These are phyloP conservation scores for Steinernema feltiae DNA, from an alignment of 1,140 invertebrate genomes.

Conservation along the genomic window DNA sequence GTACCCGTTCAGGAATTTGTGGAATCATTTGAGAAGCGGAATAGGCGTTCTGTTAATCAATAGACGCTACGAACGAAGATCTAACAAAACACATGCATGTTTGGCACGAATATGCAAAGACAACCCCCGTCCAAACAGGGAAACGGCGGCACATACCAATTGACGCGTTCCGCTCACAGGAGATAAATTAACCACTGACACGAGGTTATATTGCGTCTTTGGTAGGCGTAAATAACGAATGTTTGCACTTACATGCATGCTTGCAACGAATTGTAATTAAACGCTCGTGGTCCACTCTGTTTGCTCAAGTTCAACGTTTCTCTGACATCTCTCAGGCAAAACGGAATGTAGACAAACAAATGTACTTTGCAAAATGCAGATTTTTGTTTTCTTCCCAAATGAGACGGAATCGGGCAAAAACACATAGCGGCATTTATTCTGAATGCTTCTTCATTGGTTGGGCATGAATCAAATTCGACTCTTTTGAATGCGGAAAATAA, in stretches of 20 bases:
- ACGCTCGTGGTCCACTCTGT: too few species aligned
- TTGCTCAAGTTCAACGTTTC: too few species aligned
- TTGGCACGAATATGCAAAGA: neutral
- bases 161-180: neutral
- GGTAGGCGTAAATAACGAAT: neutral
- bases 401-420: too few species aligned
- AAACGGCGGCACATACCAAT: neutral
- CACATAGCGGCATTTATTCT: too few species aligned
- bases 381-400: too few species aligned
- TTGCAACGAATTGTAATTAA: neutral
- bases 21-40: neutral
- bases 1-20: slow-evolving; percentile 13
- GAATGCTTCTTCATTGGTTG: too few species aligned
- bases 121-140: neutral
- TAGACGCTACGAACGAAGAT: neutral
- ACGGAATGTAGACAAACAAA: too few species aligned
- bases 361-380: too few species aligned
- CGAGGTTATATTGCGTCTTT: neutral
- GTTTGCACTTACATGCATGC: neutral
- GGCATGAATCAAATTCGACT: neutral
- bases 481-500: neutral
- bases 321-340: too few species aligned
- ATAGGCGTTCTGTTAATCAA: neutral
- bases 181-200: slow-evolving; percentile 7
- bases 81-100: neutral